phyloP scores from a whole-genome alignment of 2,797 vertebrate species.

The Melopsittacus undulatus region DNA sequence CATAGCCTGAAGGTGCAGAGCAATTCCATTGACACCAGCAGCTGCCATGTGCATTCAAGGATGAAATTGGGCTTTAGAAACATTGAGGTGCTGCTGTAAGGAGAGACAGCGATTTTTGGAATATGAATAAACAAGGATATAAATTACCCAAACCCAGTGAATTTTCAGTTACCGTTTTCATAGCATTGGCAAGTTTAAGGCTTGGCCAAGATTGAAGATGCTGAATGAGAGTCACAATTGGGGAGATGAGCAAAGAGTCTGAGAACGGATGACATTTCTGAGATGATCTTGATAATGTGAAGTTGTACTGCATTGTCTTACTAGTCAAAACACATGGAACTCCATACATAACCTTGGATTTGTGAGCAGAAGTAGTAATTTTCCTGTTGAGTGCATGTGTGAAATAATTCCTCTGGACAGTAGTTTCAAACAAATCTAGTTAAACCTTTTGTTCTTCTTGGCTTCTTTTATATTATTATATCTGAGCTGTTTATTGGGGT shows the following conservation, averaged over 20 bases:
- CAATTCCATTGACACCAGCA: neutral
- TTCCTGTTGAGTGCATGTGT: neutral
- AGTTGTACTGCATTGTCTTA: neutral
- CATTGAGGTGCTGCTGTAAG: neutral
- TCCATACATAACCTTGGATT: neutral
- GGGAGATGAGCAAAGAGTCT: rapidly evolving
- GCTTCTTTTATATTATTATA: neutral
- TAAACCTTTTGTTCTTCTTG: neutral
- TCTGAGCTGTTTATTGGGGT: neutral
- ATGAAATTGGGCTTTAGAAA: neutral
- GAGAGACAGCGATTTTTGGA: neutral
- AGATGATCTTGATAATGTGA: neutral
- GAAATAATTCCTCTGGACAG: neutral
- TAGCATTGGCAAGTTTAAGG: neutral
- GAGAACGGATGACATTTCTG: neutral
- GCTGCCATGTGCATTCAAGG: neutral
- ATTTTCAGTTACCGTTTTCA: neutral
- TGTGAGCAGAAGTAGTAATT: neutral
- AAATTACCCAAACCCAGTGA: neutral
- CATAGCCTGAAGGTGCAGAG: neutral
- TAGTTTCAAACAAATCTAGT: neutral
- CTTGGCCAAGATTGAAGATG: neutral
- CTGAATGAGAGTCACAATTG: neutral
- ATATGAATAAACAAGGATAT: neutral
- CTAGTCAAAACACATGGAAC: neutral